Conservation (phyloP, 2,113 vertebrate genomes). For the Hassar affinis region DNA sequence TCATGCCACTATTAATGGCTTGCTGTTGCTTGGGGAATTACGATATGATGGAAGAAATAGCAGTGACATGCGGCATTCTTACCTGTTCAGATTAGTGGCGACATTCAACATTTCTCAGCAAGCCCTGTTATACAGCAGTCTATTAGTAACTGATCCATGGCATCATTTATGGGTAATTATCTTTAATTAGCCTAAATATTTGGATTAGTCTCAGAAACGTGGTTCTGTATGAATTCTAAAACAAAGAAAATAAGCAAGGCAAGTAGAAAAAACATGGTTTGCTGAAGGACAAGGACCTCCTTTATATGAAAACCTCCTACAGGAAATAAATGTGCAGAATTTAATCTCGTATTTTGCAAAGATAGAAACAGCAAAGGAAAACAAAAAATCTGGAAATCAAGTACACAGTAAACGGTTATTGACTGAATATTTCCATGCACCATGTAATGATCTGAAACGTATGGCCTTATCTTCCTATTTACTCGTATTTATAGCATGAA, state of each 20-base stretch:
- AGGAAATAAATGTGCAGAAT: too few species aligned
- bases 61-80: neutral
- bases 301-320: neutral
- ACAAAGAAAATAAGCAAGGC: neutral
- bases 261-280: neutral
- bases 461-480: neutral
- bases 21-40: neutral
- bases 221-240: neutral
- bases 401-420: neutral
- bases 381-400: neutral
- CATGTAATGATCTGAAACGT: neutral
- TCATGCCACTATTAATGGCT: slow-evolving; percentile 29
- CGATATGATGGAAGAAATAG: neutral
- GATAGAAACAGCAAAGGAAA: neutral
- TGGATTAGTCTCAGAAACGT: neutral
- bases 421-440: neutral
- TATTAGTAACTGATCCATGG: neutral
- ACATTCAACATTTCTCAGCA: neutral
- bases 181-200: neutral
- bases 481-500: too few species aligned
- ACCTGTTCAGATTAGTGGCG: neutral
- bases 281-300: neutral
- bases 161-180: neutral
- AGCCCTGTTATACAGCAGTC: neutral
- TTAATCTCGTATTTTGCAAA: neutral